Base-by-base conservation (phyloP, 2,888 invertebrate genomes). In the Polylopha cassiicola region DNA sequence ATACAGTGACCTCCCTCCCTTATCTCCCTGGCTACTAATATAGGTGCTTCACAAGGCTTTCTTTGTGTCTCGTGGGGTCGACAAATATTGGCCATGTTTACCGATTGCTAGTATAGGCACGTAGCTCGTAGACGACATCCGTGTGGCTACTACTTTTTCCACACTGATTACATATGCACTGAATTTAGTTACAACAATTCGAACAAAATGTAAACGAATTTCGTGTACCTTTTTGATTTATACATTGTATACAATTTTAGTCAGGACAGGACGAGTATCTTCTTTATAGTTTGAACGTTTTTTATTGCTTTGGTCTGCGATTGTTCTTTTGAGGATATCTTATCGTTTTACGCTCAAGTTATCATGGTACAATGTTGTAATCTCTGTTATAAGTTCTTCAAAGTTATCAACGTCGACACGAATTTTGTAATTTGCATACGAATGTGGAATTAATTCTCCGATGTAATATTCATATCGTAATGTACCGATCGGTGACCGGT, bases 141-240 rank as follows among this genome's bases (percentile, higher is more conserved):
- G 67, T 69, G 64, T 59, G 66, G 75, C 81, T 80, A 72, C 81
- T 67, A 74, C 33, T 73, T 73, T 65, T 73, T 69, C 68, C 55
- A 61, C 56, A 46, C 62, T 72, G 76, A 72, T 75, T 74, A 76
- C 70, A 68, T 74, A 75, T 73, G 65, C 61, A 61, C 61, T 60
- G 61, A 67, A 65, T 65, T 68, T 61, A 58, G 55, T 59, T 64
- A 51, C 20, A 27, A 28, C 28, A 29, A 29, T 39, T 15, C 42
- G 44, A 47, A 42, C 39, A 58, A 55, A 61, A 54, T 54, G 44
- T 49, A 46, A 54, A 41, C 41, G 32, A 32, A 26, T 44, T 49
- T 47, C 47, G 48, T 55, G 51, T 50, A 51, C 48, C 45, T 48
- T 48, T 58, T 61, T 51, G 20, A 41, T 23, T 46, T 37, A 30